phyloP scores from a whole-genome alignment of 2,797 vertebrate species.

The Pangasius krempfi region DNA sequence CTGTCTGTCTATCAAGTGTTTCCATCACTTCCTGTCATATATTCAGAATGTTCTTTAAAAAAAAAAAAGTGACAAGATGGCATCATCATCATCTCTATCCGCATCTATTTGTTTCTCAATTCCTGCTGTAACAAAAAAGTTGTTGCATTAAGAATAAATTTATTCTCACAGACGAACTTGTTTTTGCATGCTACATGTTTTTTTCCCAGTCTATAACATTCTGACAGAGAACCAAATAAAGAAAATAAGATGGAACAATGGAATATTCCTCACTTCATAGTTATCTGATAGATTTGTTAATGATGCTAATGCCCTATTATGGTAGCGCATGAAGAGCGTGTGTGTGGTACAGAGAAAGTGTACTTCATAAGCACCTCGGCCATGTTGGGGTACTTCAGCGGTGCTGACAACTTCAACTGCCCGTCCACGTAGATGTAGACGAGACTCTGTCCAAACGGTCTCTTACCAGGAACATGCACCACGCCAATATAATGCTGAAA shows the following conservation, averaged over 20 bases:
- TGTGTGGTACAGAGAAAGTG: not conserved
- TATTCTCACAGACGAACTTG: not conserved
- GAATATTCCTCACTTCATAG: not conserved
- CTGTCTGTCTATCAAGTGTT: not conserved
- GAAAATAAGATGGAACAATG: not conserved
- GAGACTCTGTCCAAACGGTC: constrained; percentile 94
- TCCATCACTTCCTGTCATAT: not conserved
- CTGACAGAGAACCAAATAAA: not conserved
- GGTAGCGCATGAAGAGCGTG: not conserved
- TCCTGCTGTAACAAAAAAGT: not conserved
- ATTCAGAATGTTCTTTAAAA: not conserved
- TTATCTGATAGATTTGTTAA: not conserved
- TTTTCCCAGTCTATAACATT: not conserved
- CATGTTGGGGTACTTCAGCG: constrained; percentile 91
- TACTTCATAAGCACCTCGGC: constrained; percentile 80
- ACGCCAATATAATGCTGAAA: constrained; percentile 90
- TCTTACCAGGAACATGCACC: constrained; percentile 93
- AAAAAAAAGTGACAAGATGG: not conserved
- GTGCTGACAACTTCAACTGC: constrained; percentile 90
- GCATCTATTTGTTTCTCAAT: not conserved
- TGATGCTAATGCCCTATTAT: not conserved
- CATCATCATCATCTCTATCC: not conserved
- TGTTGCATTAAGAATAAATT: not conserved
- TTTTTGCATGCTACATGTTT: not conserved
- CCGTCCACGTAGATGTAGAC: constrained; percentile 95